A percentile compares a stretch with the other conserved stretches of the same genome.
These are phyloP conservation scores for Parazoanthus darwini DNA, from an alignment of 92 coral and sea anemone genomes.

Conservation along the genomic window DNA sequence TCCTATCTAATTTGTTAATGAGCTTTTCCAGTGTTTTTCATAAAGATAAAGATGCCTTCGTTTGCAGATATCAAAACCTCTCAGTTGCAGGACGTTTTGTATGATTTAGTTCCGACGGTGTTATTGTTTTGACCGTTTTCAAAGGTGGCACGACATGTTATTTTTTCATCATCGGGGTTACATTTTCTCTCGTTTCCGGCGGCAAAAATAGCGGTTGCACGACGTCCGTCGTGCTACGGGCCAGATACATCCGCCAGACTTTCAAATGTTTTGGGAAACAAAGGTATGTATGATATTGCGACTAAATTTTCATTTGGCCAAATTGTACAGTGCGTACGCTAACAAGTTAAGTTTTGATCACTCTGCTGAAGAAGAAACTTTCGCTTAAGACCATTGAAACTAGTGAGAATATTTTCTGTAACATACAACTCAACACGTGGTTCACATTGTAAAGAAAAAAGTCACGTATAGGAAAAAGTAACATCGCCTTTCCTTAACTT, in stretches of 20 bases:
- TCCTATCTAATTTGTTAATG: not conserved
- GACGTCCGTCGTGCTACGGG: no score
- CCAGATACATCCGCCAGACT: no score
- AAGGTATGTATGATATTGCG: no score
- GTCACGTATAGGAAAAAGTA: not conserved
- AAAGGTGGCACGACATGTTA: not conserved
- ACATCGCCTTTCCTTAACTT: not conserved
- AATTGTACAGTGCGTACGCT: no score
- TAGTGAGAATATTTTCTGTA: not conserved
- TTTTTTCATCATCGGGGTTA: no score
- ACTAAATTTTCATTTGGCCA: no score
- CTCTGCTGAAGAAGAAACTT: not conserved
- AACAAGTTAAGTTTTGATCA: no score
- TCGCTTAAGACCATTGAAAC: not conserved
- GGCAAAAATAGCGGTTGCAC: no score
- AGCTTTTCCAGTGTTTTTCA: not conserved
- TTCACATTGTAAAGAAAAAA: no score
- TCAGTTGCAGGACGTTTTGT: not conserved
- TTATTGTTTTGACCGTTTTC: not conserved
- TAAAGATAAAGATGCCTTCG: not conserved
- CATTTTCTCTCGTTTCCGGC: no score
- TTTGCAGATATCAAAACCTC: not conserved
- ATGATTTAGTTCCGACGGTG: not conserved
- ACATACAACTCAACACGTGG: not conserved
- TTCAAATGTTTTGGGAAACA: not conserved